These are phyloP conservation scores for Actinemys pallida DNA, from an alignment of 2,113 vertebrate species.

Conservation along the genomic window DNA sequence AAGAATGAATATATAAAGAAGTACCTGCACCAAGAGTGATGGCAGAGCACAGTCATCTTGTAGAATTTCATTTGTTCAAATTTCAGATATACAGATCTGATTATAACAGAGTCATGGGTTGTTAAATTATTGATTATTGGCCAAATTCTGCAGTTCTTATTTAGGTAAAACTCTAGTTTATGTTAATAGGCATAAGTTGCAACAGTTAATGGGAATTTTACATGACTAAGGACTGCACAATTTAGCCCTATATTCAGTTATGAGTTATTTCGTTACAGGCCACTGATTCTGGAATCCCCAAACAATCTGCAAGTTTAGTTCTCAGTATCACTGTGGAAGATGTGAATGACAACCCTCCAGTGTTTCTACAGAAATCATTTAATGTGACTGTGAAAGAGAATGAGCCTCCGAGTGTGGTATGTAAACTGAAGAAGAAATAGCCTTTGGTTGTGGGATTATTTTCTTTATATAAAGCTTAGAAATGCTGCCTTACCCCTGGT, in stretches of 20 bases:
- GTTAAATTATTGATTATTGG: too few species aligned
- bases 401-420: constrained; percentile 62
- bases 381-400: constrained; percentile 61
- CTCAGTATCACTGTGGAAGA: constrained; percentile 66
- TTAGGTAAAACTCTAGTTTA: too few species aligned
- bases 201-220: too few species aligned
- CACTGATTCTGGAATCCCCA: constrained; percentile 37
- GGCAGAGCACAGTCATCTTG: too few species aligned
- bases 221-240: too few species aligned
- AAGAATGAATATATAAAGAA: too few species aligned
- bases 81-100: too few species aligned
- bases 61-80: too few species aligned
- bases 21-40: too few species aligned
- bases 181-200: too few species aligned
- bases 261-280: constrained; percentile 49
- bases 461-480: neutral
- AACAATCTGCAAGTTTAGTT: constrained; percentile 12
- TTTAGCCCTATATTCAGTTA: neutral
- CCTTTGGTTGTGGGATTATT: neutral
- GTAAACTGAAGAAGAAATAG: neutral
- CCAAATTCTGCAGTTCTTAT: too few species aligned
- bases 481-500: neutral
- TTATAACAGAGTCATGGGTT: too few species aligned
- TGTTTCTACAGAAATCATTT: constrained; percentile 54
- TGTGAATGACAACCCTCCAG: constrained; percentile 68